These are phyloP conservation scores for Leuctra nigra DNA, from an alignment of 2,888 invertebrate species.

Conservation along the genomic window DNA sequence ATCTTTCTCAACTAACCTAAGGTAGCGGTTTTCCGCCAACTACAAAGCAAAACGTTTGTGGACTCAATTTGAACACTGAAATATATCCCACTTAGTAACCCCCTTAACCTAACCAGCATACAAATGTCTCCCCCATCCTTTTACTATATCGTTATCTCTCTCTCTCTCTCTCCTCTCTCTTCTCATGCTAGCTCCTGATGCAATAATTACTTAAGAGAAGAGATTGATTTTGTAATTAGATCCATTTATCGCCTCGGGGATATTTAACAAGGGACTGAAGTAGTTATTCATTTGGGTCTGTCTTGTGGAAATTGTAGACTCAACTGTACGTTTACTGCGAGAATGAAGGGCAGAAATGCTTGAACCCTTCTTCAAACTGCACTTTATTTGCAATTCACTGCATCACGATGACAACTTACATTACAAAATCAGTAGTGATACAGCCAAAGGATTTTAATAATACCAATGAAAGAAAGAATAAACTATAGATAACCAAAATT, in stretches of 20 bases:
- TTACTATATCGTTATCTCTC: not conserved
- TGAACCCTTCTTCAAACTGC: too few species aligned
- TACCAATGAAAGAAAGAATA: too few species aligned
- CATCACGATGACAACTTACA: too few species aligned
- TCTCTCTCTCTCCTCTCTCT: not conserved
- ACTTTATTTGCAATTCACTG: too few species aligned
- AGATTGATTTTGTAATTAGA: constrained; percentile 29
- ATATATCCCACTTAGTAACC: constrained; percentile 26
- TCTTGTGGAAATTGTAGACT: not conserved
- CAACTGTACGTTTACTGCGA: too few species aligned
- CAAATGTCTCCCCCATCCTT: constrained; percentile 18
- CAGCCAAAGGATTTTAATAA: too few species aligned
- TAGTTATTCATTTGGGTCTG: constrained; percentile 25
- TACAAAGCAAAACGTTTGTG: constrained; percentile 21
- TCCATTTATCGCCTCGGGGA: constrained; percentile 27
- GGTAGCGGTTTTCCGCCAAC: constrained; percentile 8
- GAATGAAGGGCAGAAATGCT: too few species aligned
- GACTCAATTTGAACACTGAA: constrained; percentile 23
- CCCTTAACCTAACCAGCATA: constrained; percentile 22
- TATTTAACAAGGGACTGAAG: constrained; percentile 22
- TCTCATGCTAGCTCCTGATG: not conserved
- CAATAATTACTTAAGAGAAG: constrained; percentile 25
- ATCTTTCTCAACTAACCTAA: constrained; percentile 12
- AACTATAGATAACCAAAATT: too few species aligned
- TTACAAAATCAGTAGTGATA: too few species aligned